Conservation (phyloP, 37 sponge, comb jelly and placozoan species). For the Hexactinellida sp. region DNA sequence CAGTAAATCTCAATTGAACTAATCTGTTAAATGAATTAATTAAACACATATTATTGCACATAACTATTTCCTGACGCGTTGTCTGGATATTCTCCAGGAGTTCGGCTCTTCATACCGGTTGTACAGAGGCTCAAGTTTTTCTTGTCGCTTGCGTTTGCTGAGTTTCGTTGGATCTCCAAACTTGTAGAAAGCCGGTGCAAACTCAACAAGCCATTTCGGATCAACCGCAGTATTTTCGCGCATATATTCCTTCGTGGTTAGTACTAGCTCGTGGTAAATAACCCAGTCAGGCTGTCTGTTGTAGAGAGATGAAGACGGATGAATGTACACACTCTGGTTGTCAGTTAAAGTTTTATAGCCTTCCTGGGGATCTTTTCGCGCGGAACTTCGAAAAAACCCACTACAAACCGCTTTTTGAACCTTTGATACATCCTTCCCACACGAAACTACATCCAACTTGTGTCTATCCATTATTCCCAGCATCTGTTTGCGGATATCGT, state of each 20-base stretch:
- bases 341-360: constrained; percentile 90
- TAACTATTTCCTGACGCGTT: constrained; percentile 63
- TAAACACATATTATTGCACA: no score
- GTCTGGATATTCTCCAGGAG: constrained; percentile 90
- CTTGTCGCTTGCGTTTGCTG: constrained; percentile 83
- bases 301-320: constrained; percentile 88
- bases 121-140: constrained; percentile 82
- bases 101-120: constrained; percentile 96
- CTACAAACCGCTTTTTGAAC: constrained; percentile 88
- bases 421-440: constrained; percentile 64
- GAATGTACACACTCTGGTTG: constrained; percentile 84
- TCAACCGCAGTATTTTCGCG: constrained; percentile 82
- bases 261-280: constrained; percentile 90
- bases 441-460: constrained; percentile 89
- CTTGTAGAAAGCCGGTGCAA: constrained; percentile 94
- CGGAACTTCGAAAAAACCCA: constrained; percentile 94
- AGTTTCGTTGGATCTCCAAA: constrained; percentile 86
- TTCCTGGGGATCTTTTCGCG: constrained; percentile 91
- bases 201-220: constrained; percentile 95
- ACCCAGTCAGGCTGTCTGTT: constrained; percentile 98
- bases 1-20: no score
- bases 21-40: no score
- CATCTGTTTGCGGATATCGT: constrained; percentile 94
- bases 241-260: constrained; percentile 98
- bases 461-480: constrained; percentile 98